Base-by-base conservation (phyloP, 1,140 invertebrate species). In the Arctopsyche grandis region DNA sequence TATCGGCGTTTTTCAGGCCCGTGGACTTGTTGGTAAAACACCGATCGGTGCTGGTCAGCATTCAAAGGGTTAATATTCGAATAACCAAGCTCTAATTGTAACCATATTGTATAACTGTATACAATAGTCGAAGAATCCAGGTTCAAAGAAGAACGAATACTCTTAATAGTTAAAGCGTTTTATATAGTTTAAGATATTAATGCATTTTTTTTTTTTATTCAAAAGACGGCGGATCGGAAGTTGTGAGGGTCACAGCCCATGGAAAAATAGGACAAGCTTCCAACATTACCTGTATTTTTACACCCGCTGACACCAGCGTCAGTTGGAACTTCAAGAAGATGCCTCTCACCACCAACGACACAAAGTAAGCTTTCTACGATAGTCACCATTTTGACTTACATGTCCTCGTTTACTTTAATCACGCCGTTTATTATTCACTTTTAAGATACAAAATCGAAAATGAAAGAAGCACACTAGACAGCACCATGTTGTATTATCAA, bases 281-380 rank as follows among this genome's bases (percentile, higher is more conserved):
- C 7, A 82, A 77, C 43, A 38, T 82, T 1, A 70, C 78, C 9
- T 82, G 81, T 52, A 44, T 77, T 14, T 16, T 80, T 29, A 16
- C 43, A 22, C 81, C 81, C 1, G 38, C 75, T 0, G 78, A 80
- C 63, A 48, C 48, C 1, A 7, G 46, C 9, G 75, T 82, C n/a
- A n/a, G 38, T 38, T 82, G 81, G 81, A 78, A 19, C 12, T 82
- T 82, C 70, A 74, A 79, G 12, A 69, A 56, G 14, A 52, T 24
- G 10, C 78, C 71, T 48, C 26, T 82, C 0, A 1, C 19, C 5
- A 52, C 71, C 10, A 77, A 82, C 60, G 70, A 76, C 16, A 79
- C 74, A 16, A 71, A 43, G 81, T 81, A 74, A 60, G 58, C 69
- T 38, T 69, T 21, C 16, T n/a, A 19, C 9, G 21, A 5, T 10